Percentiles rank a stretch among this genome's conserved stretches.
Conservation (phyloP, 2,888 invertebrate species). For the Mamestra brassicae region DNA sequence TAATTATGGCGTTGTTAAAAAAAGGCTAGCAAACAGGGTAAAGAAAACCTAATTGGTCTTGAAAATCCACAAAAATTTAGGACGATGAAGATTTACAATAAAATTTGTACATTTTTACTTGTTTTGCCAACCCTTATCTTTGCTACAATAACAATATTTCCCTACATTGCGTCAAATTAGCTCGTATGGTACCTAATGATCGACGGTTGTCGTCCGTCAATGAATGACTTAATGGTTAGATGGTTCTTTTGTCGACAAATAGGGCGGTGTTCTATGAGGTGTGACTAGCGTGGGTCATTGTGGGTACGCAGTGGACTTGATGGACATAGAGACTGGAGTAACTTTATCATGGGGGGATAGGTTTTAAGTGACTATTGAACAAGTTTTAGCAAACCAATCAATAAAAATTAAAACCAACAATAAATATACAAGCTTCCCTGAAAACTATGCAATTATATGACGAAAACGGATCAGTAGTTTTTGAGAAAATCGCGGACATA, state of each 20-base stretch:
- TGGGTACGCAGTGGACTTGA: background rate
- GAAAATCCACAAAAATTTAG: no score
- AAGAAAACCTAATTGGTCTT: no score
- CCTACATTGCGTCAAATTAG: background rate
- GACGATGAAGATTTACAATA: no score
- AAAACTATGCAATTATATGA: no score
- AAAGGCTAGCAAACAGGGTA: no score
- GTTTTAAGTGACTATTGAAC: no score
- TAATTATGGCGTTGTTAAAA: no score
- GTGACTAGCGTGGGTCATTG: background rate
- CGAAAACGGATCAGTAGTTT: no score
- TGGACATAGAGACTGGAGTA: background rate
- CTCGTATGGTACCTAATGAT: background rate
- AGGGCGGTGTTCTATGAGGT: conserved; percentile 15
- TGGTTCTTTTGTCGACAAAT: conserved; percentile 6
- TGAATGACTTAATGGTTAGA: background rate
- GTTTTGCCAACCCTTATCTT: background rate
- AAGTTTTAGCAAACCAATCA: no score
- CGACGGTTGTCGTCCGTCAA: conserved; percentile 1
- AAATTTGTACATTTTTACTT: background rate
- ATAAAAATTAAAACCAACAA: no score
- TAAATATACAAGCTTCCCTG: no score
- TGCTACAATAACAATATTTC: background rate
- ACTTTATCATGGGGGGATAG: background rate
- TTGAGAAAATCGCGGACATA: no score